phyloP scores from a whole-genome alignment of 2,113 vertebrate genomes.

The Nanger granti region DNA sequence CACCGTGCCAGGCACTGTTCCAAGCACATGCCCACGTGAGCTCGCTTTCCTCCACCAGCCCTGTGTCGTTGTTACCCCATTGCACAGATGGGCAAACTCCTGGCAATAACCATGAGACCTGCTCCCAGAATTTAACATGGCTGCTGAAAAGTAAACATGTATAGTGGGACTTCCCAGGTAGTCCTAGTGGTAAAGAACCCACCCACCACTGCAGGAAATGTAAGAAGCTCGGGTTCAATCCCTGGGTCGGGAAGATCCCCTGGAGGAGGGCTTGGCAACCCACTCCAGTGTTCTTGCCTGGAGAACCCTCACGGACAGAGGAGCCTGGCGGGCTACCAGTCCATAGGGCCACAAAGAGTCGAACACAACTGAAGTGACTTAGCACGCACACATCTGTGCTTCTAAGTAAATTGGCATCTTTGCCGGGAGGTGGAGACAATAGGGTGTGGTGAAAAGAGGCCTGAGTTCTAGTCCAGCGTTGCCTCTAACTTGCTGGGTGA shows the following conservation, averaged over 20 bases:
- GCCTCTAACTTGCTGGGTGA: not conserved
- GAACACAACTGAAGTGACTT: not conserved
- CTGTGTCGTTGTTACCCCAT: not conserved
- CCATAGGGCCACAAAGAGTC: not conserved
- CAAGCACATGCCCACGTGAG: rapidly evolving
- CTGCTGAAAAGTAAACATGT: rapidly evolving
- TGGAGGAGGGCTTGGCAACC: not conserved
- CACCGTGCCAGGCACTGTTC: not conserved
- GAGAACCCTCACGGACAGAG: not conserved
- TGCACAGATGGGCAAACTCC: not conserved
- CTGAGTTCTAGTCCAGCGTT: not conserved
- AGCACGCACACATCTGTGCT: not conserved
- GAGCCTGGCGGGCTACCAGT: not conserved
- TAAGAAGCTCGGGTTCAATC: not conserved
- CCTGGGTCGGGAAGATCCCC: not conserved
- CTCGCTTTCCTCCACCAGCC: not conserved
- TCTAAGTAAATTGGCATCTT: not conserved
- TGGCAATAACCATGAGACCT: not conserved
- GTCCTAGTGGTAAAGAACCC: not conserved
- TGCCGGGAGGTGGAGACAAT: rapidly evolving
- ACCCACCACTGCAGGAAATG: not conserved
- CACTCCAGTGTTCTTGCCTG: not conserved
- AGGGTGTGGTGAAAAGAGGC: not conserved
- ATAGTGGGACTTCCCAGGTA: not conserved
- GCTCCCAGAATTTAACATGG: not conserved